These are phyloP conservation scores for Pongo abelii DNA, from an alignment of 2,113 vertebrate species.

Conservation along the genomic window DNA sequence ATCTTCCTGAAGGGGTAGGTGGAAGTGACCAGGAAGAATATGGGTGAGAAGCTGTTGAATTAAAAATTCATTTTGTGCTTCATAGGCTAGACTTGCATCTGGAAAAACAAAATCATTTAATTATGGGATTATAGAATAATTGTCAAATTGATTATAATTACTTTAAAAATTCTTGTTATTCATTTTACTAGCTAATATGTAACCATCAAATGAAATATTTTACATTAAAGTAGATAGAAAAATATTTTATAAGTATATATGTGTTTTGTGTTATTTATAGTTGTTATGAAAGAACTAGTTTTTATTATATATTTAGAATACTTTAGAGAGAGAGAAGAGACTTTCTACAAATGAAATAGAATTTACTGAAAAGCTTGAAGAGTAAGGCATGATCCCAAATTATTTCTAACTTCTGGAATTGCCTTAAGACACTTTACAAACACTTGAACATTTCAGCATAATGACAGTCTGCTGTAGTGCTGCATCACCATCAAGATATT, in stretches of 20 bases:
- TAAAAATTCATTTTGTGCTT: neutral
- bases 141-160: conserved; percentile 10
- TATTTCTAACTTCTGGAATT: conserved; percentile 1
- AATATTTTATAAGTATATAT: neutral
- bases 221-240: neutral
- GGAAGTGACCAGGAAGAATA: neutral
- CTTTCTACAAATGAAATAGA: neutral
- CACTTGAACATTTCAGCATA: neutral
- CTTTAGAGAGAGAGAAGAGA: neutral
- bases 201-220: neutral
- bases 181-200: conserved; percentile 10
- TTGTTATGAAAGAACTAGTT: neutral
- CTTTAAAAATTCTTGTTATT: neutral
- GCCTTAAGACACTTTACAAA: neutral
- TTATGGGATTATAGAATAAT: neutral
- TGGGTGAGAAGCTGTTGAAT: neutral
- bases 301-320: neutral
- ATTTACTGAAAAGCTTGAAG: neutral
- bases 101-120: neutral
- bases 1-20: neutral
- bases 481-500: neutral
- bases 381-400: neutral
- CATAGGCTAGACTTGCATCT: neutral
- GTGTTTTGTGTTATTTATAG: neutral
- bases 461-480: neutral